Base-by-base conservation (phyloP, 2,113 vertebrate genomes). In the Leucopternis melanops region DNA sequence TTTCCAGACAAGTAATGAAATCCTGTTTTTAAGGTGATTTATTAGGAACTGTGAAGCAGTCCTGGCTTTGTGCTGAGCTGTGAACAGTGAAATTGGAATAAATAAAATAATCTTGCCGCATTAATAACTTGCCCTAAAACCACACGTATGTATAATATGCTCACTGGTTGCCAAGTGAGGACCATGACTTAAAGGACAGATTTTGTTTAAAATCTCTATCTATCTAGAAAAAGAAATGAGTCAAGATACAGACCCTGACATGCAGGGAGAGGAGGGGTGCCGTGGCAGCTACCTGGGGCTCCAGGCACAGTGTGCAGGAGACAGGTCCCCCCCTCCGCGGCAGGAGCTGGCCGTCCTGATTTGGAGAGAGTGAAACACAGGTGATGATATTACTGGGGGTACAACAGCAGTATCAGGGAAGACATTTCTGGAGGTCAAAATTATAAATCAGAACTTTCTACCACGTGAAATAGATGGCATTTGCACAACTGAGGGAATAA, bases 11-110 rank as follows among this genome's bases (percentile, higher is more conserved):
- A 92, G 50, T 25, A 52, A 83, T 23, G 49, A 10, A 69, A 88
- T 44, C 3, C 5, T 29, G 42, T 3, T 52, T 72, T 90, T 59
- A 79, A 83, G 89, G 81, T 75, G 90, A 88, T 93, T 52, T 95
- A 66, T 93, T 47, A 20, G 81, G 63, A 84, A 62, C 52, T 22
- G 18, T 13, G 58, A 57, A 81, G 91, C 38, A n/a, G 61, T 2
- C 21, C 80, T 62, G 57, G 62, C 80, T 85, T 74, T 62, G 73
- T 79, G 81, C 80, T 84, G 83, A 81, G 59, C 52, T 83, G 72
- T 49, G 79, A 97, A 62, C 79, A 61, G 86, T 79, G 95, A 91
- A 91, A 91, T 50, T 92, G 83, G 85, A 95, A 94, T 74, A 94
- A 88, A 89, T 79, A 88, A 75, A 93, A 87, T 73, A 42, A 67